Evolutionary conservation across 2,888 invertebrate species (phyloP), one percentile per base, ranked within the genome.

Genomic region (Chrysomela aeneicollis): DNA sequence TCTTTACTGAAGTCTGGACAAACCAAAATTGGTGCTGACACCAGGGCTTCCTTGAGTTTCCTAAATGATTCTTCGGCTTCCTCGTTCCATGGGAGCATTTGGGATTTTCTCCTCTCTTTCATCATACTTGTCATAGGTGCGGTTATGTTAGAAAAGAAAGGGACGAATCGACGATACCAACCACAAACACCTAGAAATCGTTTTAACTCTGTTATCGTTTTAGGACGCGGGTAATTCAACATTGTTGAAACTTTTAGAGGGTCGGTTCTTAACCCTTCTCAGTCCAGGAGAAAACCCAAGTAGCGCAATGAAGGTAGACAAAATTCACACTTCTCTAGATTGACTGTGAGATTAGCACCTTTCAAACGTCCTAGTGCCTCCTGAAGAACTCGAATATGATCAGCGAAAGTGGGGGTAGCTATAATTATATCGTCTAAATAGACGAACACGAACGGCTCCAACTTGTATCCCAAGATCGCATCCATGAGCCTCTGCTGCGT

Each of bases 341-440:
- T 51, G 1, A 51, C 6, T 1, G 51, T 15, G 1, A 51, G 51
- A 22, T 51, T 51, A 76, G 58, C 6, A 72, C 47, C 9, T 22
- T 35, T 6, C 76, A 70, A 2, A 78, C n/a, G n/a, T n/a, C n/a
- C n/a, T n/a, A n/a, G n/a, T n/a, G n/a, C 70, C 15, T 66, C 61
- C 10, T 26, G 21, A 19, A 73, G 42, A 4, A 72, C 61, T 8
- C 63, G 19, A 15, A 70, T 2, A 51, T 74, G 72, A 1, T 51
- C 26, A 3, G 19, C 26, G 9, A 74, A 75, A 0, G 57, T 70
- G 42, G 26, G 8, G 10, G 61, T 71, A 4, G 57, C 58, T 0
- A 76, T 64, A 9, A 76, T 70, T 15, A 75, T 66, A 37, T 76
- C 75, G 35, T 74, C 72, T n/a, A 73, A 53, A 49, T 76, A 76